These are phyloP conservation scores for Rhea americana DNA, from an alignment of 2,113 vertebrate species.

Conservation along the genomic window DNA sequence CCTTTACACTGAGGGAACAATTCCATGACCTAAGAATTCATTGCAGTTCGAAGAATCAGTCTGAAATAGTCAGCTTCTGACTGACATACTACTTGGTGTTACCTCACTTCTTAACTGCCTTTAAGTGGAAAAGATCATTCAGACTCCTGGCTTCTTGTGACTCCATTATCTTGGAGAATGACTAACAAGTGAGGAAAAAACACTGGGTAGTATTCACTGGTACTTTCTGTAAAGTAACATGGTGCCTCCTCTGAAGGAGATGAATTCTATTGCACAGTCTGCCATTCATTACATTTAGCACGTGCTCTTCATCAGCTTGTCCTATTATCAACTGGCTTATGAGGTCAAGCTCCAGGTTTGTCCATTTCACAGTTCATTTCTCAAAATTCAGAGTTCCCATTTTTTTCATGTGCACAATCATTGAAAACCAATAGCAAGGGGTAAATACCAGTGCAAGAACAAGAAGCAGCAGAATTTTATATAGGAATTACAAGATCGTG, in stretches of 20 bases:
- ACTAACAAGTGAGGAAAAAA: background rate
- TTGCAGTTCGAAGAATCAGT: background rate
- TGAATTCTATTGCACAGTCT: background rate
- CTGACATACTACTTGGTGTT: background rate
- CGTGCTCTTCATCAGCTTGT: background rate
- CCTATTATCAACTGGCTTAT: background rate
- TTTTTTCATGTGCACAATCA: background rate
- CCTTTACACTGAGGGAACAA: background rate
- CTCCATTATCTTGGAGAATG: background rate
- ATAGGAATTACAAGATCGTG: background rate
- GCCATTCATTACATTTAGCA: background rate
- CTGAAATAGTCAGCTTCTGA: background rate
- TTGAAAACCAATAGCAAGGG: background rate
- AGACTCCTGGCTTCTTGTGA: background rate
- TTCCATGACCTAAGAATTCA: background rate
- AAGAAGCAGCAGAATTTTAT: background rate
- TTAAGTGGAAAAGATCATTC: background rate
- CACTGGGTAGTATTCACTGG: background rate
- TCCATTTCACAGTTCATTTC: too few species aligned
- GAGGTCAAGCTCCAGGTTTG: background rate
- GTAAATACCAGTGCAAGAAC: background rate
- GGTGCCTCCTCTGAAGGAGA: background rate
- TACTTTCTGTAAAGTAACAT: background rate
- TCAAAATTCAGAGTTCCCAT: too few species aligned
- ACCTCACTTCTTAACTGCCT: background rate